Percentiles rank a stretch among this genome's conserved stretches.
Conservation (phyloP, 2,888 invertebrate species). For the Dione vanillae region DNA sequence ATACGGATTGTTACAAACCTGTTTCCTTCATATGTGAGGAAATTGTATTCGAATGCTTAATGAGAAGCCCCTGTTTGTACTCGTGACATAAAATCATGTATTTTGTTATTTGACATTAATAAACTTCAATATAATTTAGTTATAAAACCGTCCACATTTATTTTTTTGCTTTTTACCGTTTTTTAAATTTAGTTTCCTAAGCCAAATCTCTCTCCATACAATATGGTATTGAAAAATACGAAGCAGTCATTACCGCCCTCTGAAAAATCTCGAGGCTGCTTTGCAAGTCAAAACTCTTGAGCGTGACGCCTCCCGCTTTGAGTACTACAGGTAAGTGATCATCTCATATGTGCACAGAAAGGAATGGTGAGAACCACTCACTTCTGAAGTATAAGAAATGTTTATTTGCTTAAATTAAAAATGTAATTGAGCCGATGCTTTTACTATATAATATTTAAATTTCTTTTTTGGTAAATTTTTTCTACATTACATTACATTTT, state of each 20-base stretch:
- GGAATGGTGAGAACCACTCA: conserved; percentile 28
- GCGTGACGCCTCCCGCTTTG: conserved; percentile 51
- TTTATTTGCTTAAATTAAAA: not conserved
- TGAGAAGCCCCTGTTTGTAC: conserved; percentile 70
- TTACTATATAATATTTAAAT: not conserved
- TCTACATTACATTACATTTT: too few species aligned
- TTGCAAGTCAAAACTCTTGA: conserved; percentile 82
- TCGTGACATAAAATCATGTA: conserved; percentile 55
- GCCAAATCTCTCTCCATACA: conserved; percentile 52
- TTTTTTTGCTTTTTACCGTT: not conserved
- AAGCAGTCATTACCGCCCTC: conserved; percentile 81
- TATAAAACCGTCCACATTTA: not conserved
- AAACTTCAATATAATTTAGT: conserved; percentile 24
- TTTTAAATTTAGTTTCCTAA: not conserved
- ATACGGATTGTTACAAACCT: conserved; percentile 81
- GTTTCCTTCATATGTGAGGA: conserved; percentile 78
- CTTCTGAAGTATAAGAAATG: conserved; percentile 17
- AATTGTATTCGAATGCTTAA: conserved; percentile 80
- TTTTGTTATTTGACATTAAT: conserved; percentile 35
- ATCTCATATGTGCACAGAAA: conserved; percentile 50
- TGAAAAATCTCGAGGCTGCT: conserved; percentile 80
- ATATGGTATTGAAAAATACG: conserved; percentile 65
- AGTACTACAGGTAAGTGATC: conserved; percentile 47
- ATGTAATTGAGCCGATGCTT: not conserved
- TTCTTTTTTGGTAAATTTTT: too few species aligned